Evolutionary conservation across 2,888 invertebrate species (phyloP).

Genomic region (Melieria omissa): DNA sequence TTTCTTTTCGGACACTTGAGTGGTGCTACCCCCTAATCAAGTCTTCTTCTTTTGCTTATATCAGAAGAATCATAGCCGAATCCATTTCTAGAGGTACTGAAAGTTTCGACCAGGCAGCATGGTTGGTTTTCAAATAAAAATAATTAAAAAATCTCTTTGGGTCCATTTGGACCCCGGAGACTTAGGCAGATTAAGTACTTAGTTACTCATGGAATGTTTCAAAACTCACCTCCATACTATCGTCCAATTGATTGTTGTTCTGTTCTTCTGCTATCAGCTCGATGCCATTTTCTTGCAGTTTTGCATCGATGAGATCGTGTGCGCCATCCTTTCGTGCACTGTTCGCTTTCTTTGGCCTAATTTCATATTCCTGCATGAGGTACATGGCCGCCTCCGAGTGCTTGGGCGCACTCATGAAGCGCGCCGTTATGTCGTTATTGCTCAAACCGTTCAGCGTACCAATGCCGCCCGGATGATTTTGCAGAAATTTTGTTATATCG

Average conservation of each 20-base stretch:
- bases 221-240: slow-evolving; percentile 64
- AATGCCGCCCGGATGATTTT: slow-evolving; percentile 80
- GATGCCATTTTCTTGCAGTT: slow-evolving; percentile 26
- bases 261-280: slow-evolving; percentile 48
- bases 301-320: background rate
- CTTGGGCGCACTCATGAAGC: slow-evolving; percentile 62
- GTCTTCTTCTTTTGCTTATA: too few relatives aligned
- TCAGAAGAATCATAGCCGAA: too few relatives aligned
- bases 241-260: slow-evolving; percentile 59
- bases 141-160: too few relatives aligned
- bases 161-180: too few relatives aligned
- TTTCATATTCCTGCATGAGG: slow-evolving; percentile 63
- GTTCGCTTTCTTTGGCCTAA: slow-evolving; percentile 37
- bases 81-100: too few relatives aligned
- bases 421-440: slow-evolving; percentile 59
- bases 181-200: too few relatives aligned
- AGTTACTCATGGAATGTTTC: background rate
- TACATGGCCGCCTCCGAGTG: slow-evolving; percentile 67
- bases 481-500: slow-evolving; percentile 74
- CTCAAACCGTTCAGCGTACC: slow-evolving; percentile 70
- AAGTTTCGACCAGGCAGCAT: too few relatives aligned
- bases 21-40: too few relatives aligned
- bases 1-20: too few relatives aligned
- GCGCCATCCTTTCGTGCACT: background rate
- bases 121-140: too few relatives aligned